Base-by-base conservation (phyloP, 2,113 vertebrate species). In the Chlamydotis undulata region DNA sequence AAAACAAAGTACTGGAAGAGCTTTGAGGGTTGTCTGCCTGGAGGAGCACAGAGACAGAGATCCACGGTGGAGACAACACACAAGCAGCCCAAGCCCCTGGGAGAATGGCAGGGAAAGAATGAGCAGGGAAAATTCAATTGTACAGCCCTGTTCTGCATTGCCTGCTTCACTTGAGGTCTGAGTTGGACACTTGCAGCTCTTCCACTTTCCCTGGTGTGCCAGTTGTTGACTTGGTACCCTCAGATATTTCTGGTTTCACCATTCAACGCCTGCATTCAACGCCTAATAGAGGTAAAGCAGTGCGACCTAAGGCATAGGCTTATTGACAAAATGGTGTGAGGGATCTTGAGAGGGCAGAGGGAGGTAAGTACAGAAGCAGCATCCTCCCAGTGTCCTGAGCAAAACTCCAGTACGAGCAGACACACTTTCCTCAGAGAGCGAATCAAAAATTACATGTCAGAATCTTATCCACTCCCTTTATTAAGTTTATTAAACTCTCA, bases 61-160 rank as follows among this genome's bases (percentile, higher is more conserved):
- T 55, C 15, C 26, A 15, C 0, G 9, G 41, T 67, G 65, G 25
- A 83, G 79, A 79, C 12, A 78, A 64, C 13, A 29, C 18, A 57
- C 19, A 61, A 33, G n/a, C 52, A 93, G 23, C 29, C 47, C 37
- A 65, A 93, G 68, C 15, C 35, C 10, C 50, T 2, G 1, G 47
- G 41, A 77, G n/a, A 61, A 76, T 0, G 4, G 21, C 24, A 73
- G 9, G 24, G 31, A 61, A 83, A 89, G 59, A 89, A 10, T 0
- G 0, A 61, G n/a, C 0, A 2, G 25, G 21, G 47, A 3, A 87
- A 65, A 65, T 49, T 52, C 6, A 64, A 11, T 9, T 70, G 12
- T 16, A 79, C 68, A 76, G 57, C 28, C 35, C 24, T 77, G 49
- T 37, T 76, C 67, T 37, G 23, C 37, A 67, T 5, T 2, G 6